Conservation (phyloP, 2,888 invertebrate species). For the Ectropis crepuscularia region DNA sequence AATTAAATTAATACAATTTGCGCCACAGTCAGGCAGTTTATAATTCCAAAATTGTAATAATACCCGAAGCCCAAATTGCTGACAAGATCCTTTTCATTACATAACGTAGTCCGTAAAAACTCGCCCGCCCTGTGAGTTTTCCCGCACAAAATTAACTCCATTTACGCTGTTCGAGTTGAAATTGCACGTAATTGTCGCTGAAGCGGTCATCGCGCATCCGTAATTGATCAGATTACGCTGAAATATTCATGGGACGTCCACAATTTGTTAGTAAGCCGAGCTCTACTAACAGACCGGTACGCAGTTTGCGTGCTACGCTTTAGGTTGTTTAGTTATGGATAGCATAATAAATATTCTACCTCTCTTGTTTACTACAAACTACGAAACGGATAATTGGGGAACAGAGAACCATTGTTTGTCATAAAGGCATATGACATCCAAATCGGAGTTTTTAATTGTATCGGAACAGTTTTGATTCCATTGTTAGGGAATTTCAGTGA, state of each 20-base stretch:
- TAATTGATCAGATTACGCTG: constrained; percentile 52
- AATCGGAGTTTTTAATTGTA: no score
- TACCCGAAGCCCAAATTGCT: neutral
- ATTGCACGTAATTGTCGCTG: constrained; percentile 40
- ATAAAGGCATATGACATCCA: no score
- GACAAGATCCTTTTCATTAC: neutral
- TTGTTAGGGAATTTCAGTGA: no score
- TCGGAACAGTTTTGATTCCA: no score
- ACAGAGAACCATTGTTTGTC: no score
- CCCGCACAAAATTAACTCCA: constrained; percentile 37
- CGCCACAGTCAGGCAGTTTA: no score
- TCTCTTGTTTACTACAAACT: neutral
- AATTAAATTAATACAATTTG: no score
- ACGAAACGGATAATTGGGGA: no score
- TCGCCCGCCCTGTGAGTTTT: constrained; percentile 36
- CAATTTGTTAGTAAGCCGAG: constrained; percentile 37
- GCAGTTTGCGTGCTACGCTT: constrained; percentile 9
- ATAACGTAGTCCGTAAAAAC: constrained; percentile 1
- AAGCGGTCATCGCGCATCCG: constrained; percentile 40
- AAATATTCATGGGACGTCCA: constrained; percentile 50
- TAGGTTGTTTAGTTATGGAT: constrained; percentile 1
- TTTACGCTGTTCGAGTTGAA: constrained; percentile 41
- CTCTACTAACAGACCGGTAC: constrained; percentile 23
- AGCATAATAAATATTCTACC: neutral
- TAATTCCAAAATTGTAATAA: no score